phyloP scores from a whole-genome alignment of 2,797 vertebrate species.

The Hemibagrus guttatus region DNA sequence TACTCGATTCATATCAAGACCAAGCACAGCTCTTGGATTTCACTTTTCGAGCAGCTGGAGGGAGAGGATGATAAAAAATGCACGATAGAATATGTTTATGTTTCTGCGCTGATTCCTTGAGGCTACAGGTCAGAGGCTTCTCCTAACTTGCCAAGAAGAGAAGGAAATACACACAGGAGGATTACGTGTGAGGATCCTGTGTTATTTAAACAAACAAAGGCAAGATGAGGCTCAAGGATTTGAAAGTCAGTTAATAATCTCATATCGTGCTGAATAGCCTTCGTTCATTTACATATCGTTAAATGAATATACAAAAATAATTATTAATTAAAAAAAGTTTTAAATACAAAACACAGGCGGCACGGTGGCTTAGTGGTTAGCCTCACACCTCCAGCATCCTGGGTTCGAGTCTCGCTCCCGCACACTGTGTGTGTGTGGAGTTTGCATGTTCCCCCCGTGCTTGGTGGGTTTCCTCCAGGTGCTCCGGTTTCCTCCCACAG shows the following conservation, averaged over 20 bases:
- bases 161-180: conserved; percentile 9
- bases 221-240: neutral
- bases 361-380: too few relatives aligned
- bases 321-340: too few relatives aligned
- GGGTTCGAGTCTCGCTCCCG: too few relatives aligned
- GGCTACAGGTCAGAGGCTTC: conserved; percentile 25
- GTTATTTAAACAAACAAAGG: neutral
- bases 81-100: neutral
- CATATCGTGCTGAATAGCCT: neutral
- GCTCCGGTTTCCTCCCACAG: too few relatives aligned
- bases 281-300: neutral
- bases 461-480: too few relatives aligned
- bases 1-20: conserved; percentile 50
- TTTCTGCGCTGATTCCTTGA: neutral
- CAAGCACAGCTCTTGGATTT: conserved; percentile 46
- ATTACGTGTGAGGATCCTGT: neutral
- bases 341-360: neutral
- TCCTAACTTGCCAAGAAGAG: conserved; percentile 1
- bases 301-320: neutral
- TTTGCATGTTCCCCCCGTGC: too few relatives aligned
- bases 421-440: too few relatives aligned
- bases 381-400: too few relatives aligned
- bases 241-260: neutral
- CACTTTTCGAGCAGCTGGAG: conserved; percentile 43
- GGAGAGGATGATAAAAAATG: conserved; percentile 21